Percentiles rank a stretch among this genome's conserved stretches.
phyloP scores from a whole-genome alignment of 2,888 invertebrate species.

The Heteromurus nitidus region DNA sequence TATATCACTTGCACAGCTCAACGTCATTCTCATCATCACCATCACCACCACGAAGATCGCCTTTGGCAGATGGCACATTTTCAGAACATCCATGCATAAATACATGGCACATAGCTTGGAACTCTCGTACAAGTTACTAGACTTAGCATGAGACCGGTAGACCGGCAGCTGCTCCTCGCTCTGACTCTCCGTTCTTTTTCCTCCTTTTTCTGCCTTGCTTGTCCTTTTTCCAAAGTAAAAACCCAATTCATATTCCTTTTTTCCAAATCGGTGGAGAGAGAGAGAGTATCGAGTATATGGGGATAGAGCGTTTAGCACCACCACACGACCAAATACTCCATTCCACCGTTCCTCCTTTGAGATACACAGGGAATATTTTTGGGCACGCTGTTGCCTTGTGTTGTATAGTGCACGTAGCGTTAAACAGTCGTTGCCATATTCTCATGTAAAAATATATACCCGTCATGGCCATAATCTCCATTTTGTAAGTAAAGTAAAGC shows the following conservation, averaged over 20 bases:
- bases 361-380: slow-evolving; percentile 28
- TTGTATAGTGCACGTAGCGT: no score
- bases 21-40: not conserved
- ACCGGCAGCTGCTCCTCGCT: slow-evolving; percentile 62
- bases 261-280: not conserved
- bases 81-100: slow-evolving; percentile 54
- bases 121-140: slow-evolving; percentile 57
- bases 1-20: not conserved
- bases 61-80: slow-evolving; percentile 39
- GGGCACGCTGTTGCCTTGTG: slow-evolving; percentile 34
- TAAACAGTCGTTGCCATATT: no score
- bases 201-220: slow-evolving; percentile 18
- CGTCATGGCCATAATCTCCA: no score
- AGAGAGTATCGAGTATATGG: no score
- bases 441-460: no score
- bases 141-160: slow-evolving; percentile 65
- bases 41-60: not conserved
- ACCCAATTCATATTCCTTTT: slow-evolving; percentile 25
- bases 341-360: no score
- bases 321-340: no score
- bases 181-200: slow-evolving; percentile 40
- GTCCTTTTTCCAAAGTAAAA: slow-evolving; percentile 31
- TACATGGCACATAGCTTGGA: slow-evolving; percentile 61
- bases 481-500: no score
- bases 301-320: no score